These are phyloP conservation scores for Corythucha ciliata DNA, from an alignment of 2,888 invertebrate genomes.

Conservation along the genomic window DNA sequence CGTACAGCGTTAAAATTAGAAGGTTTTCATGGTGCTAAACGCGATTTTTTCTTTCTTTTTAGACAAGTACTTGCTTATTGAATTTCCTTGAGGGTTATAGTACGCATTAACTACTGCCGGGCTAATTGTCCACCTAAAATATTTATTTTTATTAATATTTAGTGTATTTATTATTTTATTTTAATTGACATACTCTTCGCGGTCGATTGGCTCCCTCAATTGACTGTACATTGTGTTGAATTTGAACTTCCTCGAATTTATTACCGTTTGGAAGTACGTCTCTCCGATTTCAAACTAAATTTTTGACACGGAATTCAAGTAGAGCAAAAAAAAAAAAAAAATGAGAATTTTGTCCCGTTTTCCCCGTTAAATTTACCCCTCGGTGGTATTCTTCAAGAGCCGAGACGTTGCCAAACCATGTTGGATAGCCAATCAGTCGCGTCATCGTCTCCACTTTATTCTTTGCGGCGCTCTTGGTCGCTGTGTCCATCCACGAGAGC, in stretches of 20 bases:
- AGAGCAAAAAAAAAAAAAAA: slow-evolving; percentile 36
- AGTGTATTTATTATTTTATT: slow-evolving; percentile 12
- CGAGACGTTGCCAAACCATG: slow-evolving; percentile 58
- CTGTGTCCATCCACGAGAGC: slow-evolving; percentile 71
- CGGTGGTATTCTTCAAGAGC: slow-evolving; percentile 62
- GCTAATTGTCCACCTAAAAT: slow-evolving; percentile 54
- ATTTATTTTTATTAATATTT: slow-evolving; percentile 18
- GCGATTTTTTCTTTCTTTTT: slow-evolving; percentile 14
- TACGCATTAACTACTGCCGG: slow-evolving; percentile 63
- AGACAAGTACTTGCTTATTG: slow-evolving; percentile 59
- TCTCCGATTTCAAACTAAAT: slow-evolving; percentile 30
- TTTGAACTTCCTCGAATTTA: slow-evolving; percentile 38
- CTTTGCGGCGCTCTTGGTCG: slow-evolving; percentile 57
- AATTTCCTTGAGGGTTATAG: slow-evolving; percentile 61
- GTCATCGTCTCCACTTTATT: slow-evolving; percentile 60
- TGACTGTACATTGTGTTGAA: slow-evolving; percentile 52
- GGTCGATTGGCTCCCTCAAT: slow-evolving; percentile 54
- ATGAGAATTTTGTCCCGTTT: neutral
- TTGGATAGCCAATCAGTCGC: slow-evolving; percentile 72
- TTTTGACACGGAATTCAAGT: slow-evolving; percentile 42
- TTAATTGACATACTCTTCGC: slow-evolving; percentile 46
- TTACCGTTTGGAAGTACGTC: slow-evolving; percentile 35
- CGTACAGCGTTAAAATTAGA: too few species aligned
- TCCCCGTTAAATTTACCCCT: slow-evolving; percentile 46
- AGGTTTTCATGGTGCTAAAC: too few species aligned